Evolutionary conservation across 2,113 vertebrate species (phyloP).

Genomic region (Peucedramus taeniatus): DNA sequence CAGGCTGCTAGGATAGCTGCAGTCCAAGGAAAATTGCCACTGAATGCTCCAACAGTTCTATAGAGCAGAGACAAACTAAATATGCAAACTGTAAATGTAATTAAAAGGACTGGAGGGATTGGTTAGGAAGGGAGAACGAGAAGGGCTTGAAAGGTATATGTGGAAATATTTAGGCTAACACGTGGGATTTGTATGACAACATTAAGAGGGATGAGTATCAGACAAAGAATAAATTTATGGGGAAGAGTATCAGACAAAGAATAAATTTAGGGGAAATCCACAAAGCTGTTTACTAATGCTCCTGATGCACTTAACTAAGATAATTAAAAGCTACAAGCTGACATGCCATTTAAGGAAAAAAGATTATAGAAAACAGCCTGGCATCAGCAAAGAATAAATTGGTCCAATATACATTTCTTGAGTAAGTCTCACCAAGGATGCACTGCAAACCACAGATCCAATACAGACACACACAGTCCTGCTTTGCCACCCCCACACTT

Average conservation of each 20-base stretch:
- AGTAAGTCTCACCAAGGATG: background rate
- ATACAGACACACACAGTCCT: background rate
- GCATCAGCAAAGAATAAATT: background rate
- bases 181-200: background rate
- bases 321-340: background rate
- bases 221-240: background rate
- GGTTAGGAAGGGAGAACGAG: background rate
- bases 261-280: background rate
- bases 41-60: background rate
- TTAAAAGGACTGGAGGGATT: background rate
- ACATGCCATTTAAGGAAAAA: background rate
- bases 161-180: slow-evolving; percentile 38
- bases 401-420: background rate
- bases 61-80: background rate
- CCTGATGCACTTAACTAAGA: background rate
- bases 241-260: background rate
- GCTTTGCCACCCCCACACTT: background rate
- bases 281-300: background rate
- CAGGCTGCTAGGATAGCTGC: background rate
- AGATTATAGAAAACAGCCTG: background rate
- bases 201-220: background rate
- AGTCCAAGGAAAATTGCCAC: background rate
- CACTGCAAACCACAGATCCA: accelerated
- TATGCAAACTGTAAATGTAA: background rate
- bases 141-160: background rate